Conservation (phyloP, 1,140 invertebrate species). For the Drosophila mayri region DNA sequence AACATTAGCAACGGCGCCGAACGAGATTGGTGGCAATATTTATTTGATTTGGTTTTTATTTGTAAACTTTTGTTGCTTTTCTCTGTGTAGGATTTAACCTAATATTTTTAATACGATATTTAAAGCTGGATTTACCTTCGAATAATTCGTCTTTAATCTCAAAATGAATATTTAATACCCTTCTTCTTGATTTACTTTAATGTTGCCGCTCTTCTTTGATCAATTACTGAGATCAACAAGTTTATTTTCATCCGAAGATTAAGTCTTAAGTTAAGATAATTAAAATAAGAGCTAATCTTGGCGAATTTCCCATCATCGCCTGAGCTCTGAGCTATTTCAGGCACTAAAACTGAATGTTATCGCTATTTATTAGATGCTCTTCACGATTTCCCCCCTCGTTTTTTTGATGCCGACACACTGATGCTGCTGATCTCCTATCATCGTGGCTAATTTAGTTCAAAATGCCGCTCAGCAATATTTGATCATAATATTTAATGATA, state of each 20-base stretch:
- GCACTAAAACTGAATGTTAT: conserved; percentile 55
- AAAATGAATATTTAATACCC: background rate
- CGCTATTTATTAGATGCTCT: conserved; percentile 43
- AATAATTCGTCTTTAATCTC: background rate
- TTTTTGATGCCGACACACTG: conserved; percentile 16
- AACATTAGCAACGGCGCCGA: conserved; percentile 56
- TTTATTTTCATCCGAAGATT: conserved; percentile 17
- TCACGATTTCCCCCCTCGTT: background rate
- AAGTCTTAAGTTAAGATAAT: conserved; percentile 26
- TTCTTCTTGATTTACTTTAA: background rate
- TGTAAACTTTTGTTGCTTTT: conserved; percentile 8
- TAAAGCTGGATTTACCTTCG: background rate
- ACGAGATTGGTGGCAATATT: conserved; percentile 43
- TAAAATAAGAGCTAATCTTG: conserved; percentile 10
- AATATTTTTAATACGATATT: background rate
- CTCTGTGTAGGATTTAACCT: background rate
- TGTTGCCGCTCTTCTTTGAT: background rate
- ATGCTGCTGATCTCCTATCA: conserved; percentile 37
- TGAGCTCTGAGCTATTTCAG: conserved; percentile 18
- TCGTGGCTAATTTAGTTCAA: conserved; percentile 52
- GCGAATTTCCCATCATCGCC: conserved; percentile 6
- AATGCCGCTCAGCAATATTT: conserved; percentile 70
- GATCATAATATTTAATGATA: conserved; percentile 78
- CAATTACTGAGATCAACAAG: conserved; percentile 4
- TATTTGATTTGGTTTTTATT: conserved; percentile 18